A percentile compares a stretch with the other conserved stretches of the same genome.
These are phyloP conservation scores for Spilarctia lutea DNA, from an alignment of 2,888 invertebrate species.

Conservation along the genomic window DNA sequence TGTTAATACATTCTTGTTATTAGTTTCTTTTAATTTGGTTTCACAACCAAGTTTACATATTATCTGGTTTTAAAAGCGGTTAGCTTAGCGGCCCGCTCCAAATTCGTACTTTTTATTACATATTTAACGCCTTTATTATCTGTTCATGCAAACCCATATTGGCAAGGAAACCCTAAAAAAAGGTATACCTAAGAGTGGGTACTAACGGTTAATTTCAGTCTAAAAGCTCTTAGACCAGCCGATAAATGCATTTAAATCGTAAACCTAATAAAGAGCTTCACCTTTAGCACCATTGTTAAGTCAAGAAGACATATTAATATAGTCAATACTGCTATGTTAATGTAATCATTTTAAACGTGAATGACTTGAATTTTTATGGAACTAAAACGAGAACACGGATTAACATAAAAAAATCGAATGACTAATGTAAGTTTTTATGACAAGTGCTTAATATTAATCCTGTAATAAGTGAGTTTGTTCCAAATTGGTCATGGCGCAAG, in stretches of 20 bases:
- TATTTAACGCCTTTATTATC: neutral
- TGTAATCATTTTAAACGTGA: neutral
- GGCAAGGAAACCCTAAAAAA: neutral
- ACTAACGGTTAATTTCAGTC: neutral
- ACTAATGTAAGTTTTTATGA: neutral
- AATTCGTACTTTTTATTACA: neutral
- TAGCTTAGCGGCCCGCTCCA: neutral
- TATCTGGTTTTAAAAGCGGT: neutral
- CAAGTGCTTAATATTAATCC: neutral
- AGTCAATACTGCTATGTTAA: neutral
- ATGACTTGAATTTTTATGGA: neutral
- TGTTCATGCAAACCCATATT: neutral
- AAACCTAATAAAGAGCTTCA: neutral
- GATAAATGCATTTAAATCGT: neutral
- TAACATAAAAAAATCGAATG: neutral
- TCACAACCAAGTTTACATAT: neutral
- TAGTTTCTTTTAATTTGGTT: neutral
- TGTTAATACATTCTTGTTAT: neutral
- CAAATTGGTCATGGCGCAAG: constrained; percentile 10
- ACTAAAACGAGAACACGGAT: neutral
- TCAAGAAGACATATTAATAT: neutral
- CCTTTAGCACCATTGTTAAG: neutral
- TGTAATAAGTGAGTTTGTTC: neutral
- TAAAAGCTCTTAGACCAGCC: neutral
- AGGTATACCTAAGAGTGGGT: neutral